phyloP scores from a whole-genome alignment of 1,140 invertebrate species.

The Drosophila leontia region DNA sequence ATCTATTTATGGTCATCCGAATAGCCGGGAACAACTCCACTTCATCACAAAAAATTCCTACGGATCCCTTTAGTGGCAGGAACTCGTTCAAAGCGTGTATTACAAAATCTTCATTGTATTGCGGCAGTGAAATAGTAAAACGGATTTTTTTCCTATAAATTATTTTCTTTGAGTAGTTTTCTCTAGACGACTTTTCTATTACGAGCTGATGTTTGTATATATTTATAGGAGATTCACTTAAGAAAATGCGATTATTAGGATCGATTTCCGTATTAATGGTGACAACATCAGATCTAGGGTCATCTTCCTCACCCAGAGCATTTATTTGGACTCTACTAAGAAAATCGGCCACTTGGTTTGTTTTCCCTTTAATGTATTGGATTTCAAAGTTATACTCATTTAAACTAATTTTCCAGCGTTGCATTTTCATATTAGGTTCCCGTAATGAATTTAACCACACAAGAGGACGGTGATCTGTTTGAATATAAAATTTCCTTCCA shows the following conservation, averaged over 20 bases:
- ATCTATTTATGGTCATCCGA: no score
- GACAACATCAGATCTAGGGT: neutral
- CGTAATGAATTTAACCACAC: conserved; percentile 1
- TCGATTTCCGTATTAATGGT: neutral
- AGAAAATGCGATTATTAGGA: neutral
- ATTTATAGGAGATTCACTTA: no score
- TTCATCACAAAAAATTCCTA: no score
- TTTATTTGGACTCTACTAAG: neutral
- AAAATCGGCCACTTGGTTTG: neutral
- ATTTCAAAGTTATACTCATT: neutral
- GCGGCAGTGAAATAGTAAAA: no score
- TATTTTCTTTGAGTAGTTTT: no score
- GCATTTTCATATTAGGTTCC: neutral
- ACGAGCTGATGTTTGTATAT: neutral
- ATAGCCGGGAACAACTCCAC: no score
- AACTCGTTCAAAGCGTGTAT: neutral
- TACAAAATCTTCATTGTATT: neutral
- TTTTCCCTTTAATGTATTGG: neutral
- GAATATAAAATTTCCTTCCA: neutral
- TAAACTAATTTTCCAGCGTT: neutral
- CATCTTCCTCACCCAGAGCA: neutral
- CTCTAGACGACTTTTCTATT: no score
- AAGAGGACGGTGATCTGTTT: neutral
- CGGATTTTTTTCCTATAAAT: no score
- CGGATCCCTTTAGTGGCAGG: neutral